A percentile compares a stretch with the other conserved stretches of the same genome.
Conservation (phyloP, 2,113 vertebrate genomes). For the Gobius niger region DNA sequence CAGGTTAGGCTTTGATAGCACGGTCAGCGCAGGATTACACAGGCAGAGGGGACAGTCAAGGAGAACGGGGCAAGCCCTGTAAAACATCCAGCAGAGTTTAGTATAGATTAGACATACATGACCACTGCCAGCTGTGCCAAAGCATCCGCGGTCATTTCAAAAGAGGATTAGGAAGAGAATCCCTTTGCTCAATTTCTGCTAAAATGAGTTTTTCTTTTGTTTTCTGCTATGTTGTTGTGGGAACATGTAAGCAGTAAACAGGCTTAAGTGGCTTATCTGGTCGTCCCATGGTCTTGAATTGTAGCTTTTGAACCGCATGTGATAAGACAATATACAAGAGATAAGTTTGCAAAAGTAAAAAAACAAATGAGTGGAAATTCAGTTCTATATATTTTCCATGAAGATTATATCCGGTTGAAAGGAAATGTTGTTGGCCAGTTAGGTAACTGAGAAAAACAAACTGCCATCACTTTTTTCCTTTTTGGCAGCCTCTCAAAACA, state of each 20-base stretch:
- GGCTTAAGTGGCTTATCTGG: conserved; percentile 56
- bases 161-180: conserved; percentile 75
- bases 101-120: conserved; percentile 77
- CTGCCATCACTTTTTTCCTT: no score
- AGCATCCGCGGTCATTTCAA: conserved; percentile 66
- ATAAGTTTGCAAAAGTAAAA: neutral
- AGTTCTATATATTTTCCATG: neutral
- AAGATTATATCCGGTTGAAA: neutral
- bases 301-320: conserved; percentile 28
- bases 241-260: conserved; percentile 59
- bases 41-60: conserved; percentile 28
- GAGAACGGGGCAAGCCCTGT: conserved; percentile 52
- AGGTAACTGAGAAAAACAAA: neutral
- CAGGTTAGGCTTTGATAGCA: conserved; percentile 53
- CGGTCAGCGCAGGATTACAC: conserved; percentile 68
- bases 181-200: conserved; percentile 71
- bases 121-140: conserved; percentile 62
- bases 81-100: conserved; percentile 69
- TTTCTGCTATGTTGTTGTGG: conserved; percentile 56
- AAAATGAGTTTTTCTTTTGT: conserved; percentile 68
- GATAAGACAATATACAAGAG: conserved; percentile 1
- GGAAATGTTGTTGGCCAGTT: neutral
- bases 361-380: neutral
- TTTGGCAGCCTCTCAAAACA: neutral
- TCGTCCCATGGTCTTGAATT: conserved; percentile 48